Percentiles rank a stretch among this genome's conserved stretches.
These are phyloP conservation scores for Cybosia mesomella DNA, from an alignment of 2,888 invertebrate genomes.

Conservation along the genomic window DNA sequence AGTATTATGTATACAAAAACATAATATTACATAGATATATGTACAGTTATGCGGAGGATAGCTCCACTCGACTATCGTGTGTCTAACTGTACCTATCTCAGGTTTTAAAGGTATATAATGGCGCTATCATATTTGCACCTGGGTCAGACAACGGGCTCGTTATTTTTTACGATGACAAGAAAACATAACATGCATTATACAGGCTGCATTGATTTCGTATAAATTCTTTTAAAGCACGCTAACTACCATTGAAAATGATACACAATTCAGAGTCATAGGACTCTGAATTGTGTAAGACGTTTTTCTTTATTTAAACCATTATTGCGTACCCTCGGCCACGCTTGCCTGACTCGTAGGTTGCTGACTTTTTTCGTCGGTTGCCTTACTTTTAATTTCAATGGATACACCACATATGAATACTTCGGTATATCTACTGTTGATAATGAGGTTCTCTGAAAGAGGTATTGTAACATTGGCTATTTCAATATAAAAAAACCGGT, in stretches of 20 bases:
- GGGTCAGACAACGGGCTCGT: neutral
- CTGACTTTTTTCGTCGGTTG: neutral
- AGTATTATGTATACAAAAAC: neutral
- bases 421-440: too few relatives aligned
- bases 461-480: neutral
- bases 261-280: too few relatives aligned
- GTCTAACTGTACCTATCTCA: neutral
- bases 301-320: neutral
- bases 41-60: neutral
- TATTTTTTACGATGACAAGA: slow-evolving; percentile 1
- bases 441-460: neutral
- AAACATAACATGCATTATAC: neutral
- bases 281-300: neutral
- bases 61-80: too few relatives aligned
- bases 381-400: neutral
- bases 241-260: neutral
- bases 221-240: neutral
- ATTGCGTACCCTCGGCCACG: neutral
- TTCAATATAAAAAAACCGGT: too few relatives aligned
- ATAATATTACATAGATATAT: neutral
- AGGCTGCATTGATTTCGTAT: neutral
- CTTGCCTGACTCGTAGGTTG: neutral
- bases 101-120: neutral
- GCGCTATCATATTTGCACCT: neutral
- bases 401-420: neutral